Base-by-base conservation (phyloP, 2,797 vertebrate species). In the Pogonophryne albipinna region DNA sequence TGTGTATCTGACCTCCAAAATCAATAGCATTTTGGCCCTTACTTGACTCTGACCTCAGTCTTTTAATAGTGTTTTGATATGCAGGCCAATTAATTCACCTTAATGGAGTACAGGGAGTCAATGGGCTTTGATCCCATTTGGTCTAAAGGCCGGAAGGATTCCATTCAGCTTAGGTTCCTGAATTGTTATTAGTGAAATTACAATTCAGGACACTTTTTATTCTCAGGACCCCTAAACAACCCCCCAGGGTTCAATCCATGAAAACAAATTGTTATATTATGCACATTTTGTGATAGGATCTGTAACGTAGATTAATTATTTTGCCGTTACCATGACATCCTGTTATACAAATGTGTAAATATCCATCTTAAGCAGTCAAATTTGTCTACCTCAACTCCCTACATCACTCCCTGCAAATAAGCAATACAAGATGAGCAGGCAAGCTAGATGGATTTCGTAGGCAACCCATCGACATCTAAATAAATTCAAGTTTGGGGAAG, bases 1-100 rank as follows among this genome's bases (percentile, higher is more conserved):
- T 78, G 90, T 92, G 88, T 91, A 91, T 69, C 68, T 91, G 85
- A 93, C 90, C 90, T 93, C 91, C 78, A 61, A 72, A 94, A 96
- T 97, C 96, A 95, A 97, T 97, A 95, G 69, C 85, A 74, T 91
- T 94, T 94, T 95, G 87, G 92, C 89, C 80, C 77, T 94, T 80
- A 90, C 86, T 92, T 89, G 88, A 91, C 85, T 92, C 92, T 86
- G 85, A 91, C 91, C 82, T 93, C 94, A 91, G 93, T 92, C 94
- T 92, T 94, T 94, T 95, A 95, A 94, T 93, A 89, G 89, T 92
- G 92, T 93, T 95, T 96, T 96, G 94, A 96, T 96, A 96, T 96
- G 96, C 95, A 95, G 94, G 94, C 92, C 96, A 96, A 96, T 96
- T 94, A 96, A 96, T 97, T 96, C 92, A 94, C 90, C 73, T 90